phyloP scores from a whole-genome alignment of 2,888 invertebrate genomes.

The Crossocerus cetratus region DNA sequence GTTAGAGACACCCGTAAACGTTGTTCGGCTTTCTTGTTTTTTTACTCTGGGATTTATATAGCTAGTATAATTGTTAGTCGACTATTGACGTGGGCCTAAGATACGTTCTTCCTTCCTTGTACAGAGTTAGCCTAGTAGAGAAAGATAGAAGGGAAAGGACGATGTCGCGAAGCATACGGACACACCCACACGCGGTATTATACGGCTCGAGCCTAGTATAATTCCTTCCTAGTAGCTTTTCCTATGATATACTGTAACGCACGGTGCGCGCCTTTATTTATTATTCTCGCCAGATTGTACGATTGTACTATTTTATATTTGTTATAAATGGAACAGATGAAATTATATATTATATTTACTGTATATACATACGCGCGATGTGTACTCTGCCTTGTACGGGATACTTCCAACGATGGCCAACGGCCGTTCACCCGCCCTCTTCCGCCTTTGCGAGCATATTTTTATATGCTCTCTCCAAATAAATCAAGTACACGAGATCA shows the following conservation, averaged over 20 bases:
- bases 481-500: slow-evolving; percentile 28
- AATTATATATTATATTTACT: slow-evolving; percentile 15
- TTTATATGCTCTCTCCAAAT: slow-evolving; percentile 41
- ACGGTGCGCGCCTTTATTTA: slow-evolving; percentile 46
- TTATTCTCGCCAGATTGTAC: slow-evolving; percentile 40
- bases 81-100: neutral
- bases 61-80: neutral
- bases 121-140: neutral
- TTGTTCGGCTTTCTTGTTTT: slow-evolving; percentile 7
- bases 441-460: slow-evolving; percentile 35
- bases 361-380: slow-evolving; percentile 28
- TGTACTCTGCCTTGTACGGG: too few relatives aligned
- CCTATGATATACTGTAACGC: slow-evolving; percentile 9
- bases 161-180: neutral
- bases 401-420: too few relatives aligned
- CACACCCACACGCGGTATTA: neutral
- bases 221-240: slow-evolving; percentile 49
- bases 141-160: neutral
- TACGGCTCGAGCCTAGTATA: slow-evolving; percentile 23
- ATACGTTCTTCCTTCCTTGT: neutral
- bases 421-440: too few relatives aligned
- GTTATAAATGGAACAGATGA: slow-evolving; percentile 16
- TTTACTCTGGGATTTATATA: slow-evolving; percentile 18
- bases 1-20: slow-evolving; percentile 16
- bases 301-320: slow-evolving; percentile 43